Evolutionary conservation across 2,888 invertebrate genomes (phyloP).

Genomic region (Scaptomyza cyrtandrae): DNA sequence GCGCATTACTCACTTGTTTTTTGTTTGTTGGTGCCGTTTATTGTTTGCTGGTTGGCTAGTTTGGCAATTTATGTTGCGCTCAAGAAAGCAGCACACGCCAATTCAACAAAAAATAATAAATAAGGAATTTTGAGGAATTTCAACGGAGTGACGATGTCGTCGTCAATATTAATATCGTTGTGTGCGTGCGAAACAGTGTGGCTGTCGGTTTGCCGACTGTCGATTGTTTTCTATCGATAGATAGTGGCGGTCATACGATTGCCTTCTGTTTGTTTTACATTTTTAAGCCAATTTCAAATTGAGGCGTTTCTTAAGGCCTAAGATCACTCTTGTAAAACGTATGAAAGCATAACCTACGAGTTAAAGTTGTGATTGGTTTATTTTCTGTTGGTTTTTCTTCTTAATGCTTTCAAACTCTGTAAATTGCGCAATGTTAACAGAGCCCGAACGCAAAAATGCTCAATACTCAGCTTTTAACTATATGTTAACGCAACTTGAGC

Average conservation of each 20-base stretch:
- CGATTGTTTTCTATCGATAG: conserved; percentile 11
- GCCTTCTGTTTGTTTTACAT: neutral
- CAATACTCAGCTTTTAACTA: neutral
- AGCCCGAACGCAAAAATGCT: neutral
- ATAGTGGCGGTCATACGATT: conserved; percentile 24
- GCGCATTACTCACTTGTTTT: conserved; percentile 57
- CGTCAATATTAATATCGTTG: conserved; percentile 19
- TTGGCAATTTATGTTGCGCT: neutral
- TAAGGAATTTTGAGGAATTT: conserved; percentile 38
- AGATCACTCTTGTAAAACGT: neutral
- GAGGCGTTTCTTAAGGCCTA: neutral
- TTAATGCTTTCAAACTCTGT: neutral
- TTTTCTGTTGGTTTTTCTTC: neutral
- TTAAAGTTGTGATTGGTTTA: neutral
- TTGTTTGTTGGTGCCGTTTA: conserved; percentile 8
- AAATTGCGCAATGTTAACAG: neutral
- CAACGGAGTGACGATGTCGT: conserved; percentile 42
- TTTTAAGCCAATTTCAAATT: neutral
- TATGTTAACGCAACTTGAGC: neutral
- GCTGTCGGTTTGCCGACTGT: conserved; percentile 11
- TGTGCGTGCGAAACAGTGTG: conserved; percentile 19
- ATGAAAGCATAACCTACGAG: neutral
- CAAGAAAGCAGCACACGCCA: conserved; percentile 20
- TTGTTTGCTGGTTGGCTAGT: too few species aligned
- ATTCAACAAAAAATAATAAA: conserved; percentile 46